These are phyloP conservation scores for Bradypodion ventrale DNA, from an alignment of 2,797 vertebrate species.

Conservation along the genomic window DNA sequence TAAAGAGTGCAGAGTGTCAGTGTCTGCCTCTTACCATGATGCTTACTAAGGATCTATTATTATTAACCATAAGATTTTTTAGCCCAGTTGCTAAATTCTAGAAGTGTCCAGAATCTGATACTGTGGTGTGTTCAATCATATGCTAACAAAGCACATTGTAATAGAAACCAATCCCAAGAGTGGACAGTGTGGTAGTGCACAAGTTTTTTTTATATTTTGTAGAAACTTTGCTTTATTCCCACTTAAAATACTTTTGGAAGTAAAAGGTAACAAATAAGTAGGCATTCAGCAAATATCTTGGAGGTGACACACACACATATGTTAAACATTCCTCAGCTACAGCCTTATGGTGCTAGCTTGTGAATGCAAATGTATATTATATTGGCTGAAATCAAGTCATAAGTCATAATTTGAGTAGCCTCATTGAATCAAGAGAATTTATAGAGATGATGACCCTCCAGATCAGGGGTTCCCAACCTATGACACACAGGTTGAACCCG, in stretches of 20 bases:
- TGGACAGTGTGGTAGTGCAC: constrained; percentile 30
- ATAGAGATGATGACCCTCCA: no score
- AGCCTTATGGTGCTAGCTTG: not conserved
- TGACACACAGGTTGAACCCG: no score
- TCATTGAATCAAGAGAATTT: no score
- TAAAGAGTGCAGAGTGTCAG: constrained; percentile 47
- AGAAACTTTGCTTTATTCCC: constrained; percentile 32
- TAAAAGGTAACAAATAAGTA: not conserved
- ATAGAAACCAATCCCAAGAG: constrained; percentile 52
- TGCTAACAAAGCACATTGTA: constrained; percentile 52
- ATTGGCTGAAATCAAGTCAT: no score
- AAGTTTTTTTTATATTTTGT: constrained; percentile 21
- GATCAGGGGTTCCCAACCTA: no score
- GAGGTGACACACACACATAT: not conserved
- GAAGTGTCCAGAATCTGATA: constrained; percentile 54
- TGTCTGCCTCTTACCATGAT: constrained; percentile 45
- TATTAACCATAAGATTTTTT: constrained; percentile 58
- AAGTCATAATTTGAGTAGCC: no score
- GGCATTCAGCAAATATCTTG: not conserved
- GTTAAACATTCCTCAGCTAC: not conserved
- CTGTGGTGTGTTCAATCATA: constrained; percentile 48
- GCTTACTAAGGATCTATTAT: constrained; percentile 65
- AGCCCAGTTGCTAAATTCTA: constrained; percentile 61
- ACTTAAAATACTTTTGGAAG: constrained; percentile 17
- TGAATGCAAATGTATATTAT: not conserved